Conservation (phyloP, 2,888 invertebrate genomes). For the Rhogogaster chlorosoma region DNA sequence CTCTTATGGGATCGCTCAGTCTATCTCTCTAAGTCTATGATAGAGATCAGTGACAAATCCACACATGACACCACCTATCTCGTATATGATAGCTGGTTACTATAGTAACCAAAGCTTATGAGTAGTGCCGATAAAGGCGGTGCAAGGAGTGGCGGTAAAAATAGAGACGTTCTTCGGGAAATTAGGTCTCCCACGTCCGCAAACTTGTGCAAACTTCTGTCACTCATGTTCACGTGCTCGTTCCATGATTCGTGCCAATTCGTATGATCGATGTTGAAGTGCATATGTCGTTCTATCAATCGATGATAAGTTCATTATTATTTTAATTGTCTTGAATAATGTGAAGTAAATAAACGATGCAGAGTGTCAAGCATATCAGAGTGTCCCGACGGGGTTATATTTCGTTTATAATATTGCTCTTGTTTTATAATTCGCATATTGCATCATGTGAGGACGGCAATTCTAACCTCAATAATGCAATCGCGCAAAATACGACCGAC, state of each 20-base stretch:
- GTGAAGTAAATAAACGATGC: slow-evolving; percentile 4
- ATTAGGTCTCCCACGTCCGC: too few relatives aligned
- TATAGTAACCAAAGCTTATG: too few relatives aligned
- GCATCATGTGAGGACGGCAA: background rate
- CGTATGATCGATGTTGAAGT: background rate
- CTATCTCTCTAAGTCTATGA: too few relatives aligned
- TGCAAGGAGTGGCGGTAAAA: too few relatives aligned
- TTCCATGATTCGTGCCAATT: background rate
- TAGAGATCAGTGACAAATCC: too few relatives aligned
- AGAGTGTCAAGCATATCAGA: background rate
- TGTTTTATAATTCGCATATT: background rate
- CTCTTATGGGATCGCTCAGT: too few relatives aligned
- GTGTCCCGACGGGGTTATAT: background rate
- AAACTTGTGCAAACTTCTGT: background rate
- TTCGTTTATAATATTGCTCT: background rate
- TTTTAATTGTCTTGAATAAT: background rate
- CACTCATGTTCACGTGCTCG: background rate
- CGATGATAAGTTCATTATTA: background rate
- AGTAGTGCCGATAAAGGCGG: too few relatives aligned
- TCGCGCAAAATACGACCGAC: background rate
- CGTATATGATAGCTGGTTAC: too few relatives aligned
- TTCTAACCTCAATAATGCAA: background rate
- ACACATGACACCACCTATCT: too few relatives aligned
- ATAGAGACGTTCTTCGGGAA: too few relatives aligned
- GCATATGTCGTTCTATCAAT: background rate